phyloP scores from a whole-genome alignment of 2,888 invertebrate species.

The Melanotus villosus region DNA sequence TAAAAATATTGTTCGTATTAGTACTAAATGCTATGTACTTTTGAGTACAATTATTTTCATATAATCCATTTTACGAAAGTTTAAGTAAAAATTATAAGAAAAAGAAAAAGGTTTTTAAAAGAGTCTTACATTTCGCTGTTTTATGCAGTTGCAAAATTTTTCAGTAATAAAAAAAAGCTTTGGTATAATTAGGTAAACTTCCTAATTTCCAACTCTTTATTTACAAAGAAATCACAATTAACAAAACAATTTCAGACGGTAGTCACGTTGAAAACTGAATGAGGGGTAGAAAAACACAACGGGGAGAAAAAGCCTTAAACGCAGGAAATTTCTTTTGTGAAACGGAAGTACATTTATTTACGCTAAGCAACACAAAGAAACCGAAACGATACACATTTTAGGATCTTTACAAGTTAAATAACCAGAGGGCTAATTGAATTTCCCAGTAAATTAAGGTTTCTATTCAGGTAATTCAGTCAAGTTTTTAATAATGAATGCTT shows the following conservation, averaged over 20 bases:
- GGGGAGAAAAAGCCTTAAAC: not conserved
- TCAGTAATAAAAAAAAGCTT: no score
- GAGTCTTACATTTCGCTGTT: no score
- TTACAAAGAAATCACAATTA: not conserved
- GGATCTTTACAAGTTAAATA: not conserved
- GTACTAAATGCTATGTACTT: no score
- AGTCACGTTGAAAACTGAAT: not conserved
- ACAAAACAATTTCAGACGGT: not conserved
- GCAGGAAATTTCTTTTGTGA: not conserved
- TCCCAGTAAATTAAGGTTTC: not conserved
- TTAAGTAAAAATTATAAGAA: no score
- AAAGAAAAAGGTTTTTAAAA: no score
- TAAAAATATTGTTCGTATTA: no score
- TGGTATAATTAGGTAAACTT: not conserved
- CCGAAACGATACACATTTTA: not conserved
- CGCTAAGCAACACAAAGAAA: conserved; percentile 3
- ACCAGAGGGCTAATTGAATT: not conserved
- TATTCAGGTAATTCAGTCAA: no score
- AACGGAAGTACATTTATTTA: not conserved
- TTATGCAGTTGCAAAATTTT: no score
- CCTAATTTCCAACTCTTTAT: not conserved
- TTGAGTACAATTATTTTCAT: no score
- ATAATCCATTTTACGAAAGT: no score
- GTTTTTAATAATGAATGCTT: no score
- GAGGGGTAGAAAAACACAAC: not conserved